Evolutionary conservation across 2,797 vertebrate species (phyloP).

Genomic region (Rallus crepitans): DNA sequence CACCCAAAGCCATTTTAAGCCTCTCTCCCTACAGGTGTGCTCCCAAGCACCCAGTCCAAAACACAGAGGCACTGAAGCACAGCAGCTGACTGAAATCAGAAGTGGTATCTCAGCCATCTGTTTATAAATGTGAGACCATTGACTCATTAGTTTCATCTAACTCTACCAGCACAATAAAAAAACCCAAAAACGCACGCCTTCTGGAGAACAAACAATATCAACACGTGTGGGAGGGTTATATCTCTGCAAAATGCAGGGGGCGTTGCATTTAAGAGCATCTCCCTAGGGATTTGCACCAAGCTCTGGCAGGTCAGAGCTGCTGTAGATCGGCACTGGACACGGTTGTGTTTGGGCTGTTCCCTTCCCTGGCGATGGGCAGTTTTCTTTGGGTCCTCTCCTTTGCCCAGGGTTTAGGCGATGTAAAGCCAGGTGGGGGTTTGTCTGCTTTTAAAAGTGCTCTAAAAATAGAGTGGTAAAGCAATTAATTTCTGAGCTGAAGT

Average conservation of each 20-base stretch:
- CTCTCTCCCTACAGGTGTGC: constrained; percentile 15
- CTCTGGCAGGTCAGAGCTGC: background rate
- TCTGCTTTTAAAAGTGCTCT: background rate
- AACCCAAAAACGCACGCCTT: background rate
- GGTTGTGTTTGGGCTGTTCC: accelerated
- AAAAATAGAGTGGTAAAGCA: background rate
- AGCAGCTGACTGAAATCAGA: constrained; percentile 63
- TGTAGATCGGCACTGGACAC: background rate
- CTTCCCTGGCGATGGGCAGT: background rate
- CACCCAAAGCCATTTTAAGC: background rate
- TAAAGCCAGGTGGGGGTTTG: background rate
- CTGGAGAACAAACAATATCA: constrained; percentile 72
- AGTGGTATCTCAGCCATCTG: constrained; percentile 65
- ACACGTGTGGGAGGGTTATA: constrained; percentile 47
- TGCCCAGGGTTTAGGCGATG: background rate
- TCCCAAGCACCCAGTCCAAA: background rate
- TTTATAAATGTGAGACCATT: constrained; percentile 66
- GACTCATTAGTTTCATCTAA: constrained; percentile 69
- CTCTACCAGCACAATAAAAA: constrained; percentile 58
- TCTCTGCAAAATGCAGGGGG: constrained; percentile 34
- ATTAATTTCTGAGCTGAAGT: background rate
- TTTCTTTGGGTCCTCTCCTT: background rate
- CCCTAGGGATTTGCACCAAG: background rate
- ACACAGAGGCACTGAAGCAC: constrained; percentile 1
- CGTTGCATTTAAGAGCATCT: constrained; percentile 7